Evolutionary conservation across 2,888 invertebrate genomes (phyloP).

Genomic region (Drosophila kuntzei): DNA sequence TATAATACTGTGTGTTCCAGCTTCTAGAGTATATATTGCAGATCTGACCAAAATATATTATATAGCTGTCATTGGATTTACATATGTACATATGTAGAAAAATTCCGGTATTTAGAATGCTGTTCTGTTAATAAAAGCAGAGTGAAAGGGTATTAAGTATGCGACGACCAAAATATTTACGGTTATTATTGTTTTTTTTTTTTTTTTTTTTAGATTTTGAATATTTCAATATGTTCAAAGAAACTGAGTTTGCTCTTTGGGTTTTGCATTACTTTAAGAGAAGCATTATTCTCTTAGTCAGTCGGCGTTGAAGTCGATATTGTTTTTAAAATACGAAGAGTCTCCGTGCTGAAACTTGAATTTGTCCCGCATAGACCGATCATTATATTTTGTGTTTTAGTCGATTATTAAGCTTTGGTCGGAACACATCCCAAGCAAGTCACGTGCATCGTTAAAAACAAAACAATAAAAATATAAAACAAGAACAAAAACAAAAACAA

Average conservation of each 20-base stretch:
- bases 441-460: slow-evolving; percentile 12
- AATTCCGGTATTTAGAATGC: neutral
- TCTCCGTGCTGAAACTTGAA: slow-evolving; percentile 44
- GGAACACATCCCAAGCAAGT: slow-evolving; percentile 30
- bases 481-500: slow-evolving; percentile 3
- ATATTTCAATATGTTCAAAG: slow-evolving; percentile 2
- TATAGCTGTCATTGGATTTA: neutral
- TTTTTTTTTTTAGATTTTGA: slow-evolving; percentile 9
- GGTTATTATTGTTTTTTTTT: slow-evolving; percentile 5
- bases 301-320: slow-evolving; percentile 9
- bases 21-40: neutral
- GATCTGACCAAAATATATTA: neutral
- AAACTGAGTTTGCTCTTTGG: slow-evolving; percentile 12
- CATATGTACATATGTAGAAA: neutral
- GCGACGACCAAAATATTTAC: neutral
- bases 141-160: neutral
- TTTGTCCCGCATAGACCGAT: slow-evolving; percentile 33
- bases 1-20: neutral
- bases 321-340: slow-evolving; percentile 7
- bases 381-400: slow-evolving; percentile 42
- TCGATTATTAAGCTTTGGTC: slow-evolving; percentile 38
- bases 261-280: slow-evolving; percentile 20
- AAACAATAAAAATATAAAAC: neutral
- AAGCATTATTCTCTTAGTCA: slow-evolving; percentile 15
- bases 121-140: neutral